These are phyloP conservation scores for Frieseomelitta varia DNA, from an alignment of 1,140 invertebrate species.

Conservation along the genomic window DNA sequence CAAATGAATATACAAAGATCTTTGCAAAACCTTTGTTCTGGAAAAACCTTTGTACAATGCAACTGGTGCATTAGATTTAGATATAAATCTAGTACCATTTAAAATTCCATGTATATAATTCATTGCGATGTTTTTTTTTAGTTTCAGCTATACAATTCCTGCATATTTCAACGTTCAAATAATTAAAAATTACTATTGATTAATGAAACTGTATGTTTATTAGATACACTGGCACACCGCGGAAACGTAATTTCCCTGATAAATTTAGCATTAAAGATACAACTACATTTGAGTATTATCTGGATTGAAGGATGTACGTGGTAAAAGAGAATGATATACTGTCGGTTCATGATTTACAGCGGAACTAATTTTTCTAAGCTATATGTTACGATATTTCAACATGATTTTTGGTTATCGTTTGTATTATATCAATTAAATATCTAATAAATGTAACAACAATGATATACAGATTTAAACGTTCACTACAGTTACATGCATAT, in stretches of 20 bases:
- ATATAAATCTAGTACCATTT: neutral
- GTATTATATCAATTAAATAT: conserved; percentile 44
- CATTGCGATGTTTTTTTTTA: neutral
- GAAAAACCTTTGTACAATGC: neutral
- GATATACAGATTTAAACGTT: conserved; percentile 54
- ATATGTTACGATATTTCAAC: conserved; percentile 2
- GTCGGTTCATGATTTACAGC: neutral
- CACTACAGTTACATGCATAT: conserved; percentile 59
- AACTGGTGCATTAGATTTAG: neutral
- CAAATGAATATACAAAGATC: conserved; percentile 6
- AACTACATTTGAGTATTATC: conserved; percentile 46
- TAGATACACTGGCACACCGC: conserved; percentile 4
- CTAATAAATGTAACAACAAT: conserved; percentile 59
- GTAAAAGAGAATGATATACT: conserved; percentile 1
- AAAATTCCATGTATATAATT: neutral
- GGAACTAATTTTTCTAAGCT: conserved; percentile 21
- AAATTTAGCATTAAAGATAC: conserved; percentile 27
- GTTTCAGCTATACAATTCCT: neutral
- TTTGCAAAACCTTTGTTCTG: neutral
- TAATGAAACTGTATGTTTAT: conserved; percentile 11
- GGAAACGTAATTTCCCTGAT: neutral
- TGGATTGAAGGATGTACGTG: conserved; percentile 14
- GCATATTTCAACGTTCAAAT: neutral
- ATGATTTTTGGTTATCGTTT: conserved; percentile 15
- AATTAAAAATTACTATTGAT: conserved; percentile 17